A percentile compares a stretch with the other conserved stretches of the same genome.
These are phyloP conservation scores for Petrocephalus schoutedeni DNA, from an alignment of 2,797 vertebrate species.

Conservation along the genomic window DNA sequence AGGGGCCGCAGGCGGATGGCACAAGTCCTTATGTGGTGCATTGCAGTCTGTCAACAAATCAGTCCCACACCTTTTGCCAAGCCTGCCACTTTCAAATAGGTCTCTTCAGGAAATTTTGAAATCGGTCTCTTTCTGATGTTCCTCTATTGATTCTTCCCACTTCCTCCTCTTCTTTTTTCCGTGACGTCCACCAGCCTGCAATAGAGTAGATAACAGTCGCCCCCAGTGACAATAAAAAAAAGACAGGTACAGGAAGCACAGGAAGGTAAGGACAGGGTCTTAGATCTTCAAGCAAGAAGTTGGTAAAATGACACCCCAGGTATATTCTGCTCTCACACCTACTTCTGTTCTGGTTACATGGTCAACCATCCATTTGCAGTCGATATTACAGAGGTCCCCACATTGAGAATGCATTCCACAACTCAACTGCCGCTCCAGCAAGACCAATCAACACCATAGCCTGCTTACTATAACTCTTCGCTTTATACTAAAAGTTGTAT, in stretches of 20 bases:
- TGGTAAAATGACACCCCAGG: not conserved
- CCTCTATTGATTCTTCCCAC: not conserved
- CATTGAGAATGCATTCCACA: not conserved
- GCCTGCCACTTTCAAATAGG: constrained; percentile 47
- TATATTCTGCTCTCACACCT: not conserved
- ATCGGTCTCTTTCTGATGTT: not conserved
- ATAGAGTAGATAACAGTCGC: not conserved
- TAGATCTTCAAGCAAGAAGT: not conserved
- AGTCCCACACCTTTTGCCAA: constrained; percentile 40
- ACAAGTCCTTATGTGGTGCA: constrained; percentile 99
- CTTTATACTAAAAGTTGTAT: not conserved
- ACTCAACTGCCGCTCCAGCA: not conserved
- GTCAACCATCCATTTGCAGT: not conserved
- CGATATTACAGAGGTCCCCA: not conserved
- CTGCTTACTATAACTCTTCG: not conserved
- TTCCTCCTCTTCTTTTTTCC: not conserved
- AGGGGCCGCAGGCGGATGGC: constrained; percentile 82
- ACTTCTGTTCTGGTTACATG: not conserved
- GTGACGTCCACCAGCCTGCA: not conserved
- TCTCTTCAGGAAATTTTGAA: not conserved
- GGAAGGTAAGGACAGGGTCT: not conserved
- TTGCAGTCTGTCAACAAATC: constrained; percentile 54
- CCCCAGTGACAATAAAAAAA: not conserved
- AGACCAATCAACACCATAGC: not conserved
- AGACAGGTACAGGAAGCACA: not conserved